Percentiles rank a stretch among this genome's conserved stretches.
phyloP scores from a whole-genome alignment of 1,140 invertebrate species.

The Drosophila mayri region DNA sequence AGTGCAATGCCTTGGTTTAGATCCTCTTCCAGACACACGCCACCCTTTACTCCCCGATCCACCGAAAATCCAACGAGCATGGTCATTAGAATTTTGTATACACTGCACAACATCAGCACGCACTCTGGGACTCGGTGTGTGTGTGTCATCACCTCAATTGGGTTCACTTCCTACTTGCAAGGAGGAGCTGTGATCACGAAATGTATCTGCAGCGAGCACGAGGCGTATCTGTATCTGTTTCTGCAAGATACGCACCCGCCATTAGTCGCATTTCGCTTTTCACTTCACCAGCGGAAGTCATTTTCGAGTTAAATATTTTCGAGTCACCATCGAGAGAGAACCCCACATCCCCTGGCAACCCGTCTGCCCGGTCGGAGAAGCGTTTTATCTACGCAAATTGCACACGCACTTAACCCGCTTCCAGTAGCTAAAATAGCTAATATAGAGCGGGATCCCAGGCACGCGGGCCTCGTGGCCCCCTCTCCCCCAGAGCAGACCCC shows the following conservation, averaged over 20 bases:
- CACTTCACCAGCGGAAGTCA: constrained; percentile 74
- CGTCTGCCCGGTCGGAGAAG: background rate
- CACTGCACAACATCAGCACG: constrained; percentile 60
- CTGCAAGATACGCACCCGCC: constrained; percentile 56
- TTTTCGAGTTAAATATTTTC: constrained; percentile 62
- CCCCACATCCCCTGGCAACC: background rate
- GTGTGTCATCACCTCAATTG: constrained; percentile 83
- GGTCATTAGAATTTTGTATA: constrained; percentile 76
- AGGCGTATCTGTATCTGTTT: constrained; percentile 17
- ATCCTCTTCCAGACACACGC: constrained; percentile 40
- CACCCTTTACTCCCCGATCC: background rate
- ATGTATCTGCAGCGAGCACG: constrained; percentile 54
- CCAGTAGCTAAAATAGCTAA: constrained; percentile 61
- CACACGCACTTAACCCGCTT: constrained; percentile 82
- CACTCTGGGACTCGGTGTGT: constrained; percentile 61
- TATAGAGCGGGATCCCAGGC: constrained; percentile 57
- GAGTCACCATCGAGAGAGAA: constrained; percentile 14
- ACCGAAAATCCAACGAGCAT: constrained; percentile 6
- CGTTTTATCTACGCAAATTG: constrained; percentile 76
- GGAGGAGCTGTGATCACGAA: constrained; percentile 52
- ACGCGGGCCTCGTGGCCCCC: constrained; percentile 21
- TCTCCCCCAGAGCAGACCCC: constrained; percentile 9
- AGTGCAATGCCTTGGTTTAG: constrained; percentile 16
- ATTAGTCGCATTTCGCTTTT: constrained; percentile 63
- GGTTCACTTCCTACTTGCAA: constrained; percentile 82